Conservation (phyloP, 2,797 vertebrate genomes). For the Spinus pinus region DNA sequence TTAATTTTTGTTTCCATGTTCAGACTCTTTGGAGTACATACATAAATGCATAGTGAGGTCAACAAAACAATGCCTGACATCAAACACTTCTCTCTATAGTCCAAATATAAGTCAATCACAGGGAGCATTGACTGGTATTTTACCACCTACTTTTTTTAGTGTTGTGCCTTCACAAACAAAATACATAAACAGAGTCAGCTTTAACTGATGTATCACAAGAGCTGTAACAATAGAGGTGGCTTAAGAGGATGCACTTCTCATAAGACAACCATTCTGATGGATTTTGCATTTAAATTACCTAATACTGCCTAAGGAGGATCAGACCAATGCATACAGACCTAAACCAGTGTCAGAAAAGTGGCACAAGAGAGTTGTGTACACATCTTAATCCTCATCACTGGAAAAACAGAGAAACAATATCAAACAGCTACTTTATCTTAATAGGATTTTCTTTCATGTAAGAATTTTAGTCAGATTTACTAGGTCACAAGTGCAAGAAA, state of each 20-base stretch:
- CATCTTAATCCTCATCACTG: not conserved
- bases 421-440: not conserved
- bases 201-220: not conserved
- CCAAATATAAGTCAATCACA: not conserved
- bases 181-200: not conserved
- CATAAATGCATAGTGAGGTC: not conserved
- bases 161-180: not conserved
- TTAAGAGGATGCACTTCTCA: not conserved
- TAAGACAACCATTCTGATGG: not conserved
- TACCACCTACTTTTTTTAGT: not conserved
- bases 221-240: not conserved
- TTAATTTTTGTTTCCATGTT: not conserved
- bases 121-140: not conserved
- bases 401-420: not conserved
- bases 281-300: not conserved
- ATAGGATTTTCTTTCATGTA: not conserved
- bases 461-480: not conserved
- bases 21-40: not conserved
- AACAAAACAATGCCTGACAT: not conserved
- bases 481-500: not conserved
- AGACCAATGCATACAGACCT: not conserved
- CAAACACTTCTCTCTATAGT: not conserved
- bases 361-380: not conserved
- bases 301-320: not conserved
- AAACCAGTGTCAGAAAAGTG: not conserved